Conservation (phyloP, 2,797 vertebrate genomes). For the Harpagifer antarcticus region DNA sequence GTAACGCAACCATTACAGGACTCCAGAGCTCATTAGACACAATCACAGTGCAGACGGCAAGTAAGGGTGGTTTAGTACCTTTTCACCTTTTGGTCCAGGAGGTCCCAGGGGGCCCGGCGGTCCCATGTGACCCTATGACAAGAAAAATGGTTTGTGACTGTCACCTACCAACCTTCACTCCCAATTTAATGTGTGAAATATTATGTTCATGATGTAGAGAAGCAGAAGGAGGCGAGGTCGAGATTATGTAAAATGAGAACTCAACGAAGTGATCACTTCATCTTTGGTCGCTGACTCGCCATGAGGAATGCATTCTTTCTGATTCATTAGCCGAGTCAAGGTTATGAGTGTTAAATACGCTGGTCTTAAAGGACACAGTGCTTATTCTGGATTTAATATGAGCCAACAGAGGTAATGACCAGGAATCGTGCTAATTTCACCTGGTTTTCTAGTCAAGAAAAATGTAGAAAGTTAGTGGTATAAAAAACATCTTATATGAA, state of each 20-base stretch:
- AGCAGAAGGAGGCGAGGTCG: not conserved
- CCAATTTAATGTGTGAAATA: not conserved
- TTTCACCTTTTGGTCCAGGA: conserved; percentile 93
- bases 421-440: not conserved
- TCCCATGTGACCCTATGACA: conserved; percentile 90
- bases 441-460: not conserved
- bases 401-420: not conserved
- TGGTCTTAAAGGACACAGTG: conserved; percentile 9
- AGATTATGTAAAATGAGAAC: not conserved
- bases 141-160: conserved; percentile 21
- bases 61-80: conserved; percentile 82
- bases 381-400: not conserved
- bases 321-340: conserved; percentile 11
- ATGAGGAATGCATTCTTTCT: not conserved
- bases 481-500: not conserved
- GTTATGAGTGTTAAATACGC: not conserved
- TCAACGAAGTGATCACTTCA: conserved; percentile 12
- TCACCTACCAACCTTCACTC: not conserved
- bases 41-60: conserved; percentile 19
- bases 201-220: not conserved
- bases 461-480: not conserved
- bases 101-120: conserved; percentile 88
- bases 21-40: conserved; percentile 41
- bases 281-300: not conserved
- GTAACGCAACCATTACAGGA: conserved; percentile 11